Conservation (phyloP, 2,113 vertebrate genomes). For the Panthera tigris region DNA sequence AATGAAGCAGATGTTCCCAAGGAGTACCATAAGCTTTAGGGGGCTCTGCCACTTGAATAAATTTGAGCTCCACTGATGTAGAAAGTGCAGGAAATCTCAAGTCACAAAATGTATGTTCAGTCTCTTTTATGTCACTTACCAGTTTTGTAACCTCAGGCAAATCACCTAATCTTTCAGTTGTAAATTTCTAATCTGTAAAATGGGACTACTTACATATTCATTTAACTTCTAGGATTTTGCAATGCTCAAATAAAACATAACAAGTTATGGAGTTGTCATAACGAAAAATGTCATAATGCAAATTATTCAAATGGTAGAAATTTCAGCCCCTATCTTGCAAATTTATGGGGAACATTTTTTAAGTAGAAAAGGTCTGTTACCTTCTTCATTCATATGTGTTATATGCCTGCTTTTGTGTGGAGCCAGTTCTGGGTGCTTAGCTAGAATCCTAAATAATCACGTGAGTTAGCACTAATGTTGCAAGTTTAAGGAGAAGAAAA, state of each 20-base stretch:
- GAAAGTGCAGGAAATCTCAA: background rate
- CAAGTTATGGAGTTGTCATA: background rate
- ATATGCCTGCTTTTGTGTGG: background rate
- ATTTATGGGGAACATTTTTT: background rate
- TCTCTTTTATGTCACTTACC: background rate
- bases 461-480: background rate
- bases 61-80: background rate
- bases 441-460: background rate
- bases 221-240: background rate
- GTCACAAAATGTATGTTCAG: background rate
- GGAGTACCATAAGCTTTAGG: background rate
- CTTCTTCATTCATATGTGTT: background rate
- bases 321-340: background rate
- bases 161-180: background rate
- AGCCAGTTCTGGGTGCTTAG: background rate
- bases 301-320: constrained; percentile 11
- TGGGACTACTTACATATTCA: background rate
- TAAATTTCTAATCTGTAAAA: background rate
- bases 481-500: background rate
- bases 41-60: background rate
- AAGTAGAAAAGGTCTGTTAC: background rate
- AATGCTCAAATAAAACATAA: background rate
- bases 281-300: background rate
- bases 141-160: background rate
- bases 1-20: constrained; percentile 17